Conservation (phyloP, 1,140 invertebrate species). For the Liolophura sinensis region DNA sequence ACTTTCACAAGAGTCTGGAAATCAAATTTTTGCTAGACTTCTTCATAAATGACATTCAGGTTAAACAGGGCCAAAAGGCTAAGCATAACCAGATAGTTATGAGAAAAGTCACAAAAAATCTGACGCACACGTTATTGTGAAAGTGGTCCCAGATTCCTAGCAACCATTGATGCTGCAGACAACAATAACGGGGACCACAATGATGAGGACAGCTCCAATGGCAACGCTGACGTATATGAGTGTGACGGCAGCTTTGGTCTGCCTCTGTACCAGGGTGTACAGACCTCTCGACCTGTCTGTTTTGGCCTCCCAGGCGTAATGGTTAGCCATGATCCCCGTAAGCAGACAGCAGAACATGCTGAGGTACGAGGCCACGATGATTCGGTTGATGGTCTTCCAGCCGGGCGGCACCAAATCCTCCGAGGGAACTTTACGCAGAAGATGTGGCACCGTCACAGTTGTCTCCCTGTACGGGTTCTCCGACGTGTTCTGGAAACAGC, state of each 20-base stretch:
- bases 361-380: constrained; percentile 41
- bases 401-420: constrained; percentile 42
- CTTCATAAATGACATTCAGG: no score
- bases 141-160: no score
- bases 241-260: constrained; percentile 33
- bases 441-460: constrained; percentile 38
- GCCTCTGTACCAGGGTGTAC: constrained; percentile 47
- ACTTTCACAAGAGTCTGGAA: no score
- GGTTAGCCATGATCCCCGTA: constrained; percentile 39
- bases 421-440: constrained; percentile 37
- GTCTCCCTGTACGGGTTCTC: constrained; percentile 52
- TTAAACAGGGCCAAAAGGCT: no score
- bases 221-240: constrained; percentile 40
- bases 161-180: no score
- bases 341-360: constrained; percentile 36
- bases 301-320: constrained; percentile 38
- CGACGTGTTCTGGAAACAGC: constrained; percentile 26
- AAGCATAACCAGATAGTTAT: no score
- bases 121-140: no score
- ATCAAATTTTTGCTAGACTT: no score
- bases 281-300: constrained; percentile 44
- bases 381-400: constrained; percentile 42
- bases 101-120: no score
- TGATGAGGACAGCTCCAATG: constrained; percentile 29
- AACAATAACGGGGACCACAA: constrained; percentile 17